Evolutionary conservation across 2,888 invertebrate genomes (phyloP).

Genomic region (Epiperipatus broadwayi): DNA sequence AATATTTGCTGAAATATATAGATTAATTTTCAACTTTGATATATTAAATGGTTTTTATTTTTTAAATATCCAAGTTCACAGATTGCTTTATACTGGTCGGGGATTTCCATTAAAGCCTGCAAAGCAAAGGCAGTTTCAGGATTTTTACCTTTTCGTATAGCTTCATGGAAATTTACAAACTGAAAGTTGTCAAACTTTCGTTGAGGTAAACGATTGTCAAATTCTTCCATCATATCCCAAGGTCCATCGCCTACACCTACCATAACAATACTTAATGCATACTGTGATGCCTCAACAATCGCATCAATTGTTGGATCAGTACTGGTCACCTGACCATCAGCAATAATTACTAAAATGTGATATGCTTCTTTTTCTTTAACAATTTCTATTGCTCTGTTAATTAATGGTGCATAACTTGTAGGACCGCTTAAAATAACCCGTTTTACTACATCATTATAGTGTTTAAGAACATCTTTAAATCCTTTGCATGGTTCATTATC

Average conservation of each 20-base stretch:
- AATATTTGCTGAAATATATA: too few relatives aligned
- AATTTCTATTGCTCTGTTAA: constrained; percentile 32
- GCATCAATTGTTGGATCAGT: constrained; percentile 32
- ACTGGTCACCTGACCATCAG: constrained; percentile 35
- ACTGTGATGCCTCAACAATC: constrained; percentile 33
- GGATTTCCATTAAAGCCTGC: constrained; percentile 34
- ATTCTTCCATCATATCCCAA: constrained; percentile 34
- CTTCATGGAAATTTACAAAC: constrained; percentile 33
- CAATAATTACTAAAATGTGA: constrained; percentile 34
- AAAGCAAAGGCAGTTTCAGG: constrained; percentile 31
- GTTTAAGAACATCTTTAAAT: constrained; percentile 29
- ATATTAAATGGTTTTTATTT: too few relatives aligned
- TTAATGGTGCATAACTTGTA: constrained; percentile 35
- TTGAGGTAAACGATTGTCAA: constrained; percentile 32
- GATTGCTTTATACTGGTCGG: constrained; percentile 35
- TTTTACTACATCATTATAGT: constrained; percentile 31
- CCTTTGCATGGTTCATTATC: constrained; percentile 24
- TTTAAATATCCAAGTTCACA: too few relatives aligned
- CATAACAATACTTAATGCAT: constrained; percentile 33
- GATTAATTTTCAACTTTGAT: too few relatives aligned
- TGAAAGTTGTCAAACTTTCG: constrained; percentile 36
- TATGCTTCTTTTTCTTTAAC: constrained; percentile 31
- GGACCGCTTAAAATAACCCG: constrained; percentile 32
- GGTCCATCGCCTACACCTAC: constrained; percentile 36
- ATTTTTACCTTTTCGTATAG: constrained; percentile 23